These are phyloP conservation scores for Tragelaphus strepsiceros DNA, from an alignment of 2,113 vertebrate genomes.

Conservation along the genomic window DNA sequence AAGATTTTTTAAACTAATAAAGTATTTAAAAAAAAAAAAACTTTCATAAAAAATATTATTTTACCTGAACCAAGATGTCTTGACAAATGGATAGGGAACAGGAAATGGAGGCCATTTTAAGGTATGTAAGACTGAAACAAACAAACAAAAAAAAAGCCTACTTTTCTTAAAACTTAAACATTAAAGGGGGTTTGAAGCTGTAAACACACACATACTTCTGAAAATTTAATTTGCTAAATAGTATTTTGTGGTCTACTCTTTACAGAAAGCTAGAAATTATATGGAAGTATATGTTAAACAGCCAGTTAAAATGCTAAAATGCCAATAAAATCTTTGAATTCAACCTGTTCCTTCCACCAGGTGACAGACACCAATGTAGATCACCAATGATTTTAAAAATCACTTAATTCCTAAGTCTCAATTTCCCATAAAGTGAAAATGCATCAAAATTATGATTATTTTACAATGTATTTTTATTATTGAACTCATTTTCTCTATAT, in stretches of 20 bases:
- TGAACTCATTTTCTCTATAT: constrained; percentile 56
- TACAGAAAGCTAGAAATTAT: not conserved
- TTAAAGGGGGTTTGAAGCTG: not conserved
- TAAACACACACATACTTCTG: not conserved
- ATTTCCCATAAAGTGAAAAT: not conserved
- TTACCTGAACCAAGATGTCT: too few relatives aligned
- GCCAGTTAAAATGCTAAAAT: not conserved
- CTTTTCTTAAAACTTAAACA: constrained; percentile 11
- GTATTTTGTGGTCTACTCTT: not conserved
- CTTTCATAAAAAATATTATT: too few relatives aligned
- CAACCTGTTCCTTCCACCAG: not conserved
- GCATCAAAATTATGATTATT: constrained; percentile 2
- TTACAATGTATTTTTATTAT: not conserved
- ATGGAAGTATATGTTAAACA: not conserved
- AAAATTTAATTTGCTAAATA: not conserved
- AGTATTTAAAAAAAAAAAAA: not conserved
- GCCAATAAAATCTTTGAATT: not conserved
- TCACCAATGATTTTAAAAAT: not conserved
- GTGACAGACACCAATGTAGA: not conserved
- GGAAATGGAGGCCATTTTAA: too few relatives aligned
- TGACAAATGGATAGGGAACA: too few relatives aligned
- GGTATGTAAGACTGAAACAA: not conserved
- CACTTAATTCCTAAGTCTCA: not conserved
- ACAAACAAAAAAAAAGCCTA: not conserved
- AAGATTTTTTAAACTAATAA: not conserved